Evolutionary conservation across 2,888 invertebrate species (phyloP).

Genomic region (Pyrochroa serraticornis): DNA sequence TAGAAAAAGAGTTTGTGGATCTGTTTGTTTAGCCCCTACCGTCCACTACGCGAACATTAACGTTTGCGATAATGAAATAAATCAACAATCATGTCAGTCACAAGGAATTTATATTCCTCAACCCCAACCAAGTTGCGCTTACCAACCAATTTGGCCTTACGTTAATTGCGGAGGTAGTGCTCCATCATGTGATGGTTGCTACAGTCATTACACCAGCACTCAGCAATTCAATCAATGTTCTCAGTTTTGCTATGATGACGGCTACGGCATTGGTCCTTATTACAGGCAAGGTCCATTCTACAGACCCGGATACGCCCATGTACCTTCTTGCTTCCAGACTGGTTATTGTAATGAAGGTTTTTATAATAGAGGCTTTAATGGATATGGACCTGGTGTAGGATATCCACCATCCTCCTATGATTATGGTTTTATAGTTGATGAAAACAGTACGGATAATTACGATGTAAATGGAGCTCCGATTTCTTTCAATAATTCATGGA

Average conservation of each 20-base stretch:
- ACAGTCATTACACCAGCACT: slow-evolving; percentile 45
- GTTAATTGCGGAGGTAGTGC: slow-evolving; percentile 15
- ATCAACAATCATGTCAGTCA: slow-evolving; percentile 44
- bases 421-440: not conserved
- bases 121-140: slow-evolving; percentile 52
- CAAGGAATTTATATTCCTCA: slow-evolving; percentile 52
- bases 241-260: slow-evolving; percentile 51
- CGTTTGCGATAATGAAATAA: slow-evolving; percentile 25
- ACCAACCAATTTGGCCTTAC: slow-evolving; percentile 54
- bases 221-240: slow-evolving; percentile 36
- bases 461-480: not conserved
- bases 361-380: not conserved
- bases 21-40: slow-evolving; percentile 49
- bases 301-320: slow-evolving; percentile 42
- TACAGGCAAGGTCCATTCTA: slow-evolving; percentile 52
- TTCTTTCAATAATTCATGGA: not conserved
- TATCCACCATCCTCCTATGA: not conserved
- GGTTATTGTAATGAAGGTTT: slow-evolving; percentile 22
- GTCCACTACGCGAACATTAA: slow-evolving; percentile 51
- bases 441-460: not conserved
- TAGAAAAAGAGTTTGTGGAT: slow-evolving; percentile 50
- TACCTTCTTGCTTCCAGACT: slow-evolving; percentile 39
- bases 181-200: slow-evolving; percentile 52
- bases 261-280: slow-evolving; percentile 43
- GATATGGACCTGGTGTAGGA: not conserved